A percentile compares a stretch with the other conserved stretches of the same genome.
These are phyloP conservation scores for Cladorhizidae sp. DNA, from an alignment of 37 sponge, comb jelly and placozoan genomes.

Conservation along the genomic window DNA sequence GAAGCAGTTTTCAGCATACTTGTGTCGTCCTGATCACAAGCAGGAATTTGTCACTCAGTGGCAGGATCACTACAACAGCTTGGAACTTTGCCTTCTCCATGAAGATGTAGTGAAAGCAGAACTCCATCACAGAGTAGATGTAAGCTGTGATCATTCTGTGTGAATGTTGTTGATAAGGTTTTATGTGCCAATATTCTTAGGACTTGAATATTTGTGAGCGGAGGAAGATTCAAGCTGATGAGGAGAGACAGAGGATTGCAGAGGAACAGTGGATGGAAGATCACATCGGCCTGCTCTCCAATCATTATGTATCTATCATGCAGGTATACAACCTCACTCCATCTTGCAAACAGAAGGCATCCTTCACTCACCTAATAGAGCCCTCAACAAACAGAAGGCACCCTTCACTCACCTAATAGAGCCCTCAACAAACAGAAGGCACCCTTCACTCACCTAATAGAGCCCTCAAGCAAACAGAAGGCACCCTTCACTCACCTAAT, in stretches of 20 bases:
- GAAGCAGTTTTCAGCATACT: constrained; percentile 61
- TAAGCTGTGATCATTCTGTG: constrained; percentile 18
- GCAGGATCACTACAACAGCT: constrained; percentile 79
- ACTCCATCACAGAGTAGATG: constrained; percentile 92
- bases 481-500: too few species aligned
- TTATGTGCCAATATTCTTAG: constrained; percentile 18
- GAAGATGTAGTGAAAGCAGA: constrained; percentile 92
- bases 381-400: too few species aligned
- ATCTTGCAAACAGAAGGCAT: not conserved
- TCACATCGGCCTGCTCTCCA: constrained; percentile 74
- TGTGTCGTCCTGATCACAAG: constrained; percentile 92
- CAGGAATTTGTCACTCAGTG: constrained; percentile 89
- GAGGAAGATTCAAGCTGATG: constrained; percentile 72
- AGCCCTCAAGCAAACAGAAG: too few species aligned
- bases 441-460: too few species aligned
- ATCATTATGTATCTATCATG: constrained; percentile 86
- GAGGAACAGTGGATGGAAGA: constrained; percentile 92
- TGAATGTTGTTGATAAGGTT: not conserved
- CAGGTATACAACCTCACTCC: constrained; percentile 60
- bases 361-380: too few species aligned
- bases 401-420: too few species aligned
- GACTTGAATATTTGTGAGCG: constrained; percentile 93
- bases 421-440: too few species aligned
- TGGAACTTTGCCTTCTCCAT: constrained; percentile 66
- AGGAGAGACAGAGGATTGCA: constrained; percentile 71